phyloP scores from a whole-genome alignment of 2,888 invertebrate genomes.

The Pseudolycoriella hygida region DNA sequence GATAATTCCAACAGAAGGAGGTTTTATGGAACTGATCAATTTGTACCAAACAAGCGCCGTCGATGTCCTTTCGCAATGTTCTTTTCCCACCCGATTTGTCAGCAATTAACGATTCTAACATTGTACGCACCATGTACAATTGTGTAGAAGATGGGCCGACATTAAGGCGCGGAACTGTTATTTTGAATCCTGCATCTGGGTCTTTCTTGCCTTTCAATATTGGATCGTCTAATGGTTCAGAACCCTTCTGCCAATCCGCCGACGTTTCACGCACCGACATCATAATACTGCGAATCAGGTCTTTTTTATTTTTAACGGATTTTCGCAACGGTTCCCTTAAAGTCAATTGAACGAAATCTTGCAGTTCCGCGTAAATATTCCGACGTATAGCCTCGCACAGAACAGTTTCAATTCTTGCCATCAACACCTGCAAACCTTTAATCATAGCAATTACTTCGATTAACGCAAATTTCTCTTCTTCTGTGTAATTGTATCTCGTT shows the following conservation, averaged over 20 bases:
- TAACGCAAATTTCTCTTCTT: constrained; percentile 92
- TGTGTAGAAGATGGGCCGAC: constrained; percentile 89
- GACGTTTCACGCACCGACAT: constrained; percentile 95
- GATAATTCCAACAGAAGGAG: constrained; percentile 92
- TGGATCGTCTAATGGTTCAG: constrained; percentile 83
- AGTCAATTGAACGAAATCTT: constrained; percentile 84
- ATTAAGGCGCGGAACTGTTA: constrained; percentile 80
- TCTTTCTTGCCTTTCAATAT: constrained; percentile 87
- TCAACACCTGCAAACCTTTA: constrained; percentile 89
- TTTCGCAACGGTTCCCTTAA: constrained; percentile 86
- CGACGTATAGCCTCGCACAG: constrained; percentile 75
- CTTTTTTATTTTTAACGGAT: constrained; percentile 95
- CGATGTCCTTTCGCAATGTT: constrained; percentile 89
- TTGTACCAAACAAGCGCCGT: constrained; percentile 77
- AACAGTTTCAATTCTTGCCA: constrained; percentile 97
- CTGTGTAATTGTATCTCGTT: constrained; percentile 91
- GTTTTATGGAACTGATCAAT: constrained; percentile 93
- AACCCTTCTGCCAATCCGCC: constrained; percentile 88
- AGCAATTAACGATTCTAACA: constrained; percentile 92
- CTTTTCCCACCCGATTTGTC: constrained; percentile 94
- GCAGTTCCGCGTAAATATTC: constrained; percentile 89
- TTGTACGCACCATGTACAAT: constrained; percentile 97
- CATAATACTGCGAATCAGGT: constrained; percentile 86
- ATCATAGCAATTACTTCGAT: constrained; percentile 99
- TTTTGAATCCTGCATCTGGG: constrained; percentile 76